phyloP scores from a whole-genome alignment of 2,888 invertebrate species.

The Athrips mouffetella region DNA sequence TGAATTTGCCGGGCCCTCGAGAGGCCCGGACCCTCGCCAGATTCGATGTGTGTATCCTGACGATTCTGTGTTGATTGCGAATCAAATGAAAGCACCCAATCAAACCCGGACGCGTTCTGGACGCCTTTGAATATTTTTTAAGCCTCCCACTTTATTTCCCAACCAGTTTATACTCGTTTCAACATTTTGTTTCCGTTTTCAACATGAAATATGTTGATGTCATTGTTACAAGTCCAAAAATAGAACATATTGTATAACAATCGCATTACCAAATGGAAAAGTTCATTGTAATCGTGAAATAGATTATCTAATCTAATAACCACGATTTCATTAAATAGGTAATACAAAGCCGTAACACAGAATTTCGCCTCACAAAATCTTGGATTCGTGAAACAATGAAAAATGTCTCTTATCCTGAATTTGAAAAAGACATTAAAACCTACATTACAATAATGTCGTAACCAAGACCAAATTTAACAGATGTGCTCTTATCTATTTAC shows the following conservation, averaged over 20 bases:
- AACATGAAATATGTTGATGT: no score
- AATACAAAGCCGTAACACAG: neutral
- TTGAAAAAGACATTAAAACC: no score
- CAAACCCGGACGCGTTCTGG: constrained; percentile 28
- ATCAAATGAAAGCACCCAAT: constrained; percentile 43
- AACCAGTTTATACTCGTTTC: constrained; percentile 2
- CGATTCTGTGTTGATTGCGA: constrained; percentile 39
- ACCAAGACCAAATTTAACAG: no score
- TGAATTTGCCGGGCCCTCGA: constrained; percentile 26
- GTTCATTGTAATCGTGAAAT: no score
- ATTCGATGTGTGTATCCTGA: constrained; percentile 23
- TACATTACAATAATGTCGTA: constrained; percentile 27
- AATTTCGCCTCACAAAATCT: neutral
- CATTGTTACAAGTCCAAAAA: no score
- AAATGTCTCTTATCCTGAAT: no score
- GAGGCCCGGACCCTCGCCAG: constrained; percentile 31
- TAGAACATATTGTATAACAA: no score
- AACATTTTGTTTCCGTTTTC: neutral
- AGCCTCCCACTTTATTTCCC: constrained; percentile 1
- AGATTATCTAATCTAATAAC: neutral
- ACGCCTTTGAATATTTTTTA: constrained; percentile 4
- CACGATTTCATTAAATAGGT: neutral
- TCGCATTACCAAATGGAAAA: no score
- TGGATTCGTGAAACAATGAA: no score
- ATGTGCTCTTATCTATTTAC: no score